Evolutionary conservation across 1,140 invertebrate genomes (phyloP).

Genomic region (Hylaeus anthracinus): DNA sequence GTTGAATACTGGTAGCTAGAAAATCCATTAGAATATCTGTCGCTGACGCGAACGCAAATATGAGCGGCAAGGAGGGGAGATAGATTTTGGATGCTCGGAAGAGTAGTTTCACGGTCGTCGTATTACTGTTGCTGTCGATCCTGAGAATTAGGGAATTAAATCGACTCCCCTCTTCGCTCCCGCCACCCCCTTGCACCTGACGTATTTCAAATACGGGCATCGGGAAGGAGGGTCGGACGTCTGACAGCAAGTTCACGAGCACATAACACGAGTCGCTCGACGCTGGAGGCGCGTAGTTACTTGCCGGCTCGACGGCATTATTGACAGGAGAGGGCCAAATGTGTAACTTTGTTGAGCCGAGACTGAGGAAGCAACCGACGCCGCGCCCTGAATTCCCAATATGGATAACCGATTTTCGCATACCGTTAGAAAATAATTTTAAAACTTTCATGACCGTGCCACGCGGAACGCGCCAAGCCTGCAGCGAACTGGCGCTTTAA

Average conservation of each 20-base stretch:
- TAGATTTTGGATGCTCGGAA: constrained; percentile 35
- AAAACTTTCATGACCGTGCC: constrained; percentile 37
- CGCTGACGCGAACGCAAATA: constrained; percentile 46
- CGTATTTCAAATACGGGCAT: constrained; percentile 62
- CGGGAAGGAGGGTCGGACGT: constrained; percentile 36
- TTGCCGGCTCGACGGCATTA: constrained; percentile 58
- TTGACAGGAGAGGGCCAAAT: constrained; percentile 61
- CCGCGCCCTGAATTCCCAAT: constrained; percentile 20
- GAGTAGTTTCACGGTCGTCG: constrained; percentile 32
- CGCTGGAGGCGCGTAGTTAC: constrained; percentile 55
- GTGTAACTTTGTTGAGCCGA: constrained; percentile 64
- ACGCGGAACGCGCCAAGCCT: too few species aligned
- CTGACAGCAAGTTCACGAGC: constrained; percentile 55
- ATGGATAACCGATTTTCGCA: not conserved
- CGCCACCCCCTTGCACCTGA: constrained; percentile 58
- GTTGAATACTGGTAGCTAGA: not conserved
- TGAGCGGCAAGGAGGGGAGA: not conserved
- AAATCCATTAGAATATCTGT: constrained; percentile 46
- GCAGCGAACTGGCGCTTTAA: not conserved
- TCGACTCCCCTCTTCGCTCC: constrained; percentile 43
- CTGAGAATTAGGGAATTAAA: constrained; percentile 64
- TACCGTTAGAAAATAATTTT: constrained; percentile 58
- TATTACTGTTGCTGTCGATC: constrained; percentile 50
- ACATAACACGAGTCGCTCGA: constrained; percentile 32
- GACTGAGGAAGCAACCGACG: constrained; percentile 36